Percentiles rank a stretch among this genome's conserved stretches.
Evolutionary conservation across 1,140 invertebrate genomes (phyloP).

Genomic region (Macrobrachium nipponense): DNA sequence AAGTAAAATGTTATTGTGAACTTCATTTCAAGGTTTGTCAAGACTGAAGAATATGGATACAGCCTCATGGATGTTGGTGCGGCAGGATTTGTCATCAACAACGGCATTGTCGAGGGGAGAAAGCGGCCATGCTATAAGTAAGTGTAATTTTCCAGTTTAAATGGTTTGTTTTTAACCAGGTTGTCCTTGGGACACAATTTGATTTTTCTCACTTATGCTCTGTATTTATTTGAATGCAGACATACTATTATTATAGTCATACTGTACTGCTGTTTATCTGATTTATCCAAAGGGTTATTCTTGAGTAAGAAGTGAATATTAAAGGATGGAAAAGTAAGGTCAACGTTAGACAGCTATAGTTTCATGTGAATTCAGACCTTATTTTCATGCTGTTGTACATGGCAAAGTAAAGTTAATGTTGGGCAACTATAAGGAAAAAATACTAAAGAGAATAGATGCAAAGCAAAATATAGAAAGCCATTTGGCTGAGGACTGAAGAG

Average conservation of each 20-base stretch:
- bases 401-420: no score
- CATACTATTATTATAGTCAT: background rate
- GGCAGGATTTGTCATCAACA: constrained; percentile 71
- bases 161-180: background rate
- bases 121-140: constrained; percentile 7
- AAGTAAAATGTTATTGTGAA: background rate
- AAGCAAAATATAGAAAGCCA: no score
- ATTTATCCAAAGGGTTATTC: no score
- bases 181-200: background rate
- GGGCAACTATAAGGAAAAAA: no score
- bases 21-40: constrained; percentile 68
- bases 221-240: background rate
- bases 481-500: no score
- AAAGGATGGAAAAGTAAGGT: no score
- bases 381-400: no score
- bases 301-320: no score
- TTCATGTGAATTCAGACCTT: no score
- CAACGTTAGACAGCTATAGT: no score
- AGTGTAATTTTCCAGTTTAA: background rate
- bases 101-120: constrained; percentile 68
- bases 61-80: constrained; percentile 75
- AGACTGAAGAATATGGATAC: constrained; percentile 72
- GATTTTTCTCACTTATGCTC: background rate
- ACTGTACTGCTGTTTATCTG: no score
- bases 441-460: no score